Base-by-base conservation (phyloP, 2,888 invertebrate species). In the Nasonovia ribisnigri region DNA sequence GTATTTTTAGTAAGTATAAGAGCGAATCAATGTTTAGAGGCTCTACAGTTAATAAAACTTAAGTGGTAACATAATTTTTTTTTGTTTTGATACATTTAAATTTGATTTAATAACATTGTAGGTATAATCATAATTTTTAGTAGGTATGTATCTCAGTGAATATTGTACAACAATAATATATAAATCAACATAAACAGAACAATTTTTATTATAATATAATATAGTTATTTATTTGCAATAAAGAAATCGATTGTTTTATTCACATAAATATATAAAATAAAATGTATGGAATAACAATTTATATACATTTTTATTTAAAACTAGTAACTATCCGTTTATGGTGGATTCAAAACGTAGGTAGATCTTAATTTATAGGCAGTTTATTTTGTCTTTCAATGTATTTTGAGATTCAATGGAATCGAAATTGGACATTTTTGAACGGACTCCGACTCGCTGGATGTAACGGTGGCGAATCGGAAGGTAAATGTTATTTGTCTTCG, bases 381-480 rank as follows among this genome's bases (percentile, higher is more conserved):
- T 93, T 60, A 86, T 90, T 93, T 93, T 89, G 57, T 93, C 26
- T 77, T 43, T 88, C 43, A 46, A 54, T 77, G 57, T 43, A 26
- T 89, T 89, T 84, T 67, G 29, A 88, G 51, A 93, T 93, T 93
- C 86, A 93, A 51, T 94, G 93, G 13, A 94, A 94, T 60, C 94
- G 92, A 87, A 94, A 94, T 54, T 94, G 94, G n/a, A 94, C 94
- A 90, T 94, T 94, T 87, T 90, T 90, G 90, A 94, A 94, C 11
- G 92, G 92, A 42, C 94, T 94, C 94, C 93, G 94, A 94, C 94
- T 90, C 94, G 94, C 93, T 16, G 93, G 87, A 54, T 94, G 93
- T 90, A 93, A 90, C 6, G 86, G 86, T 42, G 93, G 93, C 93
- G 93, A 93, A 48, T 93, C 93, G 93, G 93, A 60, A 57, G 93